Conservation (phyloP, 2,888 invertebrate genomes). For the Pyrocoelia pectoralis region DNA sequence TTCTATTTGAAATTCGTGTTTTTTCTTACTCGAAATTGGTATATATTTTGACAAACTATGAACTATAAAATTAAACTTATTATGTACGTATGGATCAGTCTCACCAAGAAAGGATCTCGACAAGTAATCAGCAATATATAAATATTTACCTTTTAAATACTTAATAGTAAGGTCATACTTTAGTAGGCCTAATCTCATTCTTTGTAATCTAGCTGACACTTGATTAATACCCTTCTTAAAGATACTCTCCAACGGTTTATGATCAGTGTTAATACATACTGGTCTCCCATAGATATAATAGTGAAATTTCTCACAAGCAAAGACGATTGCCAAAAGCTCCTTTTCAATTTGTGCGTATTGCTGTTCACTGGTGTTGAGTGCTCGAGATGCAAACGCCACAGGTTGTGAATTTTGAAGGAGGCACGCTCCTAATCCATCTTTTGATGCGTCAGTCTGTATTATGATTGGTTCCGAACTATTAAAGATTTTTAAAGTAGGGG, state of each 20-base stretch:
- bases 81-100: not conserved
- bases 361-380: conserved; percentile 42
- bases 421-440: conserved; percentile 43
- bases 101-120: not conserved
- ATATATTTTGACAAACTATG: not conserved
- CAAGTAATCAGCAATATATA: not conserved
- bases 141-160: not conserved
- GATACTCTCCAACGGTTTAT: conserved; percentile 28
- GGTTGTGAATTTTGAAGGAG: conserved; percentile 49
- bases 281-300: too few species aligned
- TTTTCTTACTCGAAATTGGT: not conserved
- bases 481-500: not conserved
- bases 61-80: not conserved
- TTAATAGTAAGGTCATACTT: not conserved
- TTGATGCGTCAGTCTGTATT: conserved; percentile 16
- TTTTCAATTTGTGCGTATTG: conserved; percentile 49
- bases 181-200: too few species aligned
- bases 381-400: conserved; percentile 48
- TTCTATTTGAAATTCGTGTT: not conserved
- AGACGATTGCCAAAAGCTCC: too few species aligned
- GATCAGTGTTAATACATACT: conserved; percentile 32
- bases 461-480: not conserved
- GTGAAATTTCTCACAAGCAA: too few species aligned
- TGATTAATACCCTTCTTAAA: not conserved
- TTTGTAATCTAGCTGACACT: not conserved